Evolutionary conservation across 1,140 invertebrate genomes (phyloP).

Genomic region (Nebria ingens): DNA sequence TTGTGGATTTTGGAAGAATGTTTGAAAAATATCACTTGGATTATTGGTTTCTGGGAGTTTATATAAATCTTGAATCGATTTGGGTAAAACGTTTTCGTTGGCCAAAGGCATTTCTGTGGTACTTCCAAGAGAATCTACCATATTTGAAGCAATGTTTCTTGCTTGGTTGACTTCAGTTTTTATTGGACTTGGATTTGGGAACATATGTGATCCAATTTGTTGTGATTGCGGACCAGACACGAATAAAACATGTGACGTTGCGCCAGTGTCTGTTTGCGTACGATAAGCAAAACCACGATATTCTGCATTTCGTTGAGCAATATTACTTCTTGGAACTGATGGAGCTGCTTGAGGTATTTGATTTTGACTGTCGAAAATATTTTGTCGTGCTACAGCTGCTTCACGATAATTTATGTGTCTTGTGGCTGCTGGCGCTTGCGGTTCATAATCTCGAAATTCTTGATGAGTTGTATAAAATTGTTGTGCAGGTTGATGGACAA

Average conservation of each 20-base stretch:
- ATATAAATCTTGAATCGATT: background rate
- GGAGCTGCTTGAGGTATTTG: too few species aligned
- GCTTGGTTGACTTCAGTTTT: slow-evolving; percentile 8
- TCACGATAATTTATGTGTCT: too few species aligned
- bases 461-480: too few species aligned
- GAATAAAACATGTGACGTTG: slow-evolving; percentile 16
- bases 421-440: too few species aligned
- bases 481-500: too few species aligned
- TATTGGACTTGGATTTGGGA: background rate
- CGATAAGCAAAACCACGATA: slow-evolving; percentile 21
- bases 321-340: background rate
- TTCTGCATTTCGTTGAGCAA: slow-evolving; percentile 14
- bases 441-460: too few species aligned
- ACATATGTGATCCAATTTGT: background rate
- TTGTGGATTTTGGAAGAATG: slow-evolving; percentile 10
- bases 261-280: slow-evolving; percentile 19
- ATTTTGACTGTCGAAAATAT: too few species aligned
- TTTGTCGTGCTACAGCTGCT: too few species aligned
- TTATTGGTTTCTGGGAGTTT: background rate
- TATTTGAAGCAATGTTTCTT: slow-evolving; percentile 14
- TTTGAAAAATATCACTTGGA: slow-evolving; percentile 10
- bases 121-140: slow-evolving; percentile 9
- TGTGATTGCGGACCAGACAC: slow-evolving; percentile 16
- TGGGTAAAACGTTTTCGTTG: background rate
- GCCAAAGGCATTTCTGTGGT: background rate